Evolutionary conservation across 2,797 vertebrate genomes (phyloP).

Genomic region (Sciurus carolinensis): DNA sequence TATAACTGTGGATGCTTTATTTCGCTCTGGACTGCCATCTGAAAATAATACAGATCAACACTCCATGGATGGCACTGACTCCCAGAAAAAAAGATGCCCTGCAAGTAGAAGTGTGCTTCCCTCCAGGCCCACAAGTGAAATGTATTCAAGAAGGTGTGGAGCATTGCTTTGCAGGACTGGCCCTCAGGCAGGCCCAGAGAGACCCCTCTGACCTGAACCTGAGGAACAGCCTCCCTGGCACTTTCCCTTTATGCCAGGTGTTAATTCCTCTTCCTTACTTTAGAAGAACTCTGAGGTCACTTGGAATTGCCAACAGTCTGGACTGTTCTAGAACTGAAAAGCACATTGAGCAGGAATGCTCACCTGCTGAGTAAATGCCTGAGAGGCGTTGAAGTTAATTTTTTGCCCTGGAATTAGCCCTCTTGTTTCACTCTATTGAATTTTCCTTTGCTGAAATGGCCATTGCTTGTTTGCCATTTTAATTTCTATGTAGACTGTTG

Average conservation of each 20-base stretch:
- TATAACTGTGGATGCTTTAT: background rate
- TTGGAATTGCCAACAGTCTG: background rate
- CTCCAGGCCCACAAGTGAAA: background rate
- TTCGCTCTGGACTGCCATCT: background rate
- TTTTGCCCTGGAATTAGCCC: background rate
- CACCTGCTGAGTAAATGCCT: background rate
- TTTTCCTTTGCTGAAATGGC: background rate
- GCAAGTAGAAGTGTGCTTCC: background rate
- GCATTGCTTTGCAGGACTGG: background rate
- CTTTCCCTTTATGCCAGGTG: background rate
- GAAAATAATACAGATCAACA: background rate
- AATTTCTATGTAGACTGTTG: background rate
- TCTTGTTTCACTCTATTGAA: background rate
- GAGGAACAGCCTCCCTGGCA: background rate
- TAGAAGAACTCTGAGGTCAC: background rate
- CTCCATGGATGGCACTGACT: background rate
- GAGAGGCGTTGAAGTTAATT: background rate
- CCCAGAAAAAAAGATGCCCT: background rate
- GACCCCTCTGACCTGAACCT: rapidly evolving
- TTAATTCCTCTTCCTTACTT: background rate
- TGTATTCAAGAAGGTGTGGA: background rate
- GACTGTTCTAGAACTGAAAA: background rate
- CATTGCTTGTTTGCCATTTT: background rate
- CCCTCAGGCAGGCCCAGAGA: background rate
- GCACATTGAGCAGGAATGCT: background rate